Evolutionary conservation across 2,888 invertebrate species (phyloP), one percentile per base, ranked within the genome.

Genomic region (Cephalotes varians): DNA sequence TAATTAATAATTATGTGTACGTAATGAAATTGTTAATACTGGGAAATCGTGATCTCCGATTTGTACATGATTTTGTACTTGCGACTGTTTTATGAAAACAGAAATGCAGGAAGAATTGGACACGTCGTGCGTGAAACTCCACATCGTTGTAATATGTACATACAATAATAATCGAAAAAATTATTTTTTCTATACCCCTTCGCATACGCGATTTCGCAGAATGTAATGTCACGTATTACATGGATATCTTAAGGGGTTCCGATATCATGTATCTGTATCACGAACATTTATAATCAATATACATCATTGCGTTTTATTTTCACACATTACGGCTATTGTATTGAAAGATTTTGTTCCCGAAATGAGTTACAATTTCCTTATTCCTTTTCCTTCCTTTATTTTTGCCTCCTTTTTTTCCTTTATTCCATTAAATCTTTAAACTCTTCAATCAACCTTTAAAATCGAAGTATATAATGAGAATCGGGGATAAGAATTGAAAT

Each of bases 201-300:
- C n/a, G 21, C 54, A 21, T 77, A 56, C 62, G n/a, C n/a, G 58
- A 79, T 84, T 88, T 88, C 85, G 81, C 82, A 77, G 81, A 80
- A 77, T 67, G 80, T 82, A 83, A 86, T 62, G 80, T 56, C 37
- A 40, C 31, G 49, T 71, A 81, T 73, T 64, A 77, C 74, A 82
- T 73, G 64, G 80, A 82, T 84, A 81, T 83, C 79, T 65, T 81
- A 88, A 88, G 69, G 54, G 71, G 60, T 88, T 69, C 51, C 34
- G 79, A 65, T 81, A 64, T 71, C 82, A 88, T 80, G 74, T 82
- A 83, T 83, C 71, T 88, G 82, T 86, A 88, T 82, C 74, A 77
- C 74, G 67, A 88, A 77, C 82, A 85, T 88, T 88, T 88, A 49
- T 88, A 86, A 86, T 82, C 86, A 88, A 85, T 88, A 88, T 81